Evolutionary conservation across 2,113 vertebrate genomes (phyloP), one percentile per base, ranked within the genome.

Genomic region (Brachionichthys hirsutus): DNA sequence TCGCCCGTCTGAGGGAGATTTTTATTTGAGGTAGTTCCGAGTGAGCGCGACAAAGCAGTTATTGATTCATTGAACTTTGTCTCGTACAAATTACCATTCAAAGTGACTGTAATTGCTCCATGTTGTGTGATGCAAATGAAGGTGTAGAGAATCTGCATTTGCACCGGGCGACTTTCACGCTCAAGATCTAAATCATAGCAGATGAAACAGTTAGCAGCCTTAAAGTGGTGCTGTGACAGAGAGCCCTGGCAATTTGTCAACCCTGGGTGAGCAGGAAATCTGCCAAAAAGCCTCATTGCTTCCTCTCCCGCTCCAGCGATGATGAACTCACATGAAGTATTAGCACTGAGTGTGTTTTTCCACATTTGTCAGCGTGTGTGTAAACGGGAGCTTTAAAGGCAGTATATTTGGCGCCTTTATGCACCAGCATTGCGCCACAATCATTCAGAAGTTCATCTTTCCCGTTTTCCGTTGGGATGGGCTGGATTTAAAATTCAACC

Each of bases 251-350:
- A 81, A 89, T 90, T 87, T 85, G 85, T 90, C 88, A 90, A 83
- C 76, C 78, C 64, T 73, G 77, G 66, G 68, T 74, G 74, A 89
- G 81, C 80, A 78, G 83, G 84, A 86, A 87, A 82, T 86, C 78
- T 87, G 83, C 75, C 87, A 89, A 86, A 87, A 88, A 83, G 84
- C 82, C 65, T 85, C 72, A 68, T 74, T 85, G 83, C 83, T 80
- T 83, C 89, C 81, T 76, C 74, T 80, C 77, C 76, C 72, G 77
- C 73, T 71, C 78, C 71, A 84, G 62, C 75, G 76, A 88, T 89
- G 83, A 90, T 88, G 73, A 88, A 90, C 86, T 88, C 85, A 79
- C 71, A 68, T 83, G 77, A 87, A 87, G 81, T 83, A 75, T 84
- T 78, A 78, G 71, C 44, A 20, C 76, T 80, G 54, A 80, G 71